Conservation (phyloP, 2,888 invertebrate genomes). For the Lycaena phlaeas region DNA sequence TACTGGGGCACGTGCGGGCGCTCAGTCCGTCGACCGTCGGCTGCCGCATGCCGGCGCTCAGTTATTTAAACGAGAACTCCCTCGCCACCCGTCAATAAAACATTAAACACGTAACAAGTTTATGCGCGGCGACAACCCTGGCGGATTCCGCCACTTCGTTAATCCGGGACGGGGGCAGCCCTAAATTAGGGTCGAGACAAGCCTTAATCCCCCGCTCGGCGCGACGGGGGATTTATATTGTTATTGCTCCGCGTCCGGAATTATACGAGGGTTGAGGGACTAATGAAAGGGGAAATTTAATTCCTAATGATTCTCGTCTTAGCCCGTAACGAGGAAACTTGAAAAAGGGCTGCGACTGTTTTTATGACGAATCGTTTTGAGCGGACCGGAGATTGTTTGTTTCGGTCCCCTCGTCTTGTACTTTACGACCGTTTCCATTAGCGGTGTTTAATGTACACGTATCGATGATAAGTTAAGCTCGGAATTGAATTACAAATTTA, state of each 20-base stretch:
- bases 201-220: slow-evolving; percentile 72
- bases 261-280: slow-evolving; percentile 74
- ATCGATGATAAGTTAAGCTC: slow-evolving; percentile 56
- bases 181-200: slow-evolving; percentile 74
- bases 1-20: slow-evolving; percentile 28
- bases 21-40: slow-evolving; percentile 31
- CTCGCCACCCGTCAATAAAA: slow-evolving; percentile 71
- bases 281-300: slow-evolving; percentile 75
- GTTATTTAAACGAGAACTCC: slow-evolving; percentile 67
- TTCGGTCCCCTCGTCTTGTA: slow-evolving; percentile 41
- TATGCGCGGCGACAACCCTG: slow-evolving; percentile 71
- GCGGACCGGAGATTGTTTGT: slow-evolving; percentile 51
- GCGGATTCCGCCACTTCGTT: slow-evolving; percentile 73
- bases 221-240: slow-evolving; percentile 74
- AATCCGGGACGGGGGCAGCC: slow-evolving; percentile 72
- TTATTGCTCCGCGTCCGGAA: slow-evolving; percentile 73
- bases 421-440: slow-evolving; percentile 40
- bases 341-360: slow-evolving; percentile 68
- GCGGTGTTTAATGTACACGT: slow-evolving; percentile 32
- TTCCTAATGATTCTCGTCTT: slow-evolving; percentile 74
- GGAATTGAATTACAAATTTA: slow-evolving; percentile 68
- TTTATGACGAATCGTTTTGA: slow-evolving; percentile 63
- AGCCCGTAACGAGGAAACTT: slow-evolving; percentile 72
- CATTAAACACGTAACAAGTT: slow-evolving; percentile 74
- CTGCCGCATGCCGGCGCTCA: too few relatives aligned